Conservation (phyloP, 2,888 invertebrate species). For the Aleiodes testaceus region DNA sequence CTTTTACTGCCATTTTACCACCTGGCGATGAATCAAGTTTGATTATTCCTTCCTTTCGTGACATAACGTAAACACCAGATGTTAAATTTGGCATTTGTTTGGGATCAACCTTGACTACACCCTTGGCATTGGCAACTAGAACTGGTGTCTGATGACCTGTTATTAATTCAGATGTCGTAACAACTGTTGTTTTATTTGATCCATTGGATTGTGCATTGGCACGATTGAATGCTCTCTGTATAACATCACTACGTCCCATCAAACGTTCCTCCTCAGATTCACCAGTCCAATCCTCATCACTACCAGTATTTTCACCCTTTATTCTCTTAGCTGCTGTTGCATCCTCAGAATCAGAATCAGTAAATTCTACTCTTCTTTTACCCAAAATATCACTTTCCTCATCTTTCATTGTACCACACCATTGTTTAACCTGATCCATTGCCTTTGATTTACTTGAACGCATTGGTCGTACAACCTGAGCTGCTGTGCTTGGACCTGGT, state of each 20-base stretch:
- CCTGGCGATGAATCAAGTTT: conserved; percentile 81
- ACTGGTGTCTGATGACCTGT: conserved; percentile 58
- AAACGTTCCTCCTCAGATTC: conserved; percentile 74
- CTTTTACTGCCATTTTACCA: conserved; percentile 71
- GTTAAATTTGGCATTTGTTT: conserved; percentile 80
- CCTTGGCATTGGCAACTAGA: conserved; percentile 77
- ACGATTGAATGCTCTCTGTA: conserved; percentile 69
- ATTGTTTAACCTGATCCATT: conserved; percentile 87
- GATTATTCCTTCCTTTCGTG: conserved; percentile 83
- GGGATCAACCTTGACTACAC: conserved; percentile 83
- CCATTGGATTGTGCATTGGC: conserved; percentile 71
- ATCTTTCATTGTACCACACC: conserved; percentile 82
- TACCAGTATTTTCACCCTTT: conserved; percentile 74
- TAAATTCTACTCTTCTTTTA: conserved; percentile 73
- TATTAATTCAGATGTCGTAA: conserved; percentile 75
- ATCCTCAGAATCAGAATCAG: conserved; percentile 75
- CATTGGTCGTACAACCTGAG: conserved; percentile 78
- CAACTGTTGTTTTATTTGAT: conserved; percentile 58
- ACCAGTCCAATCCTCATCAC: conserved; percentile 72
- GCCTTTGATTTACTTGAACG: conserved; percentile 88
- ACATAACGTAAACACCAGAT: conserved; percentile 84
- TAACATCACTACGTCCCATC: conserved; percentile 67
- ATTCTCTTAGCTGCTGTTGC: conserved; percentile 74
- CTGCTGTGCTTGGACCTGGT: conserved; percentile 68
- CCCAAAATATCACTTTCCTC: conserved; percentile 72